Percentiles rank a stretch among this genome's conserved stretches.
These are phyloP conservation scores for Psilopogon haemacephalus DNA, from an alignment of 2,113 vertebrate genomes.

Conservation along the genomic window DNA sequence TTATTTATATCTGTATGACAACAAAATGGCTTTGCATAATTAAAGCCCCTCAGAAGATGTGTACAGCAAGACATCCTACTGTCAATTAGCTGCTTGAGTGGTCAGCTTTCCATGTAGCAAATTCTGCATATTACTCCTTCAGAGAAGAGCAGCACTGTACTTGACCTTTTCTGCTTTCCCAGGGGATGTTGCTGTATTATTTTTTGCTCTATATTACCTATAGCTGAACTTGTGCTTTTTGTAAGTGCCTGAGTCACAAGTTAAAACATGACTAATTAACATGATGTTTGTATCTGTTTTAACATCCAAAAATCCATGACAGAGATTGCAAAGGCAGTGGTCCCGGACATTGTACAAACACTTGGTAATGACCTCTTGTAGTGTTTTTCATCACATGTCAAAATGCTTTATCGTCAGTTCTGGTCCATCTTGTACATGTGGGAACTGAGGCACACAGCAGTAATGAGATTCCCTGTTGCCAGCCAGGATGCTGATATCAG, in stretches of 20 bases:
- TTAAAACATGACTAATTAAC: background rate
- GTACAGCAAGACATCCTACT: constrained; percentile 37
- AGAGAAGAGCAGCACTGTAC: background rate
- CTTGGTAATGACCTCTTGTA: background rate
- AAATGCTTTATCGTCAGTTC: background rate
- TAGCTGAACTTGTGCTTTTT: background rate
- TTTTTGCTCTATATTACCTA: background rate
- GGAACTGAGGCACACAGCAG: background rate
- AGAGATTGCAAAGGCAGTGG: background rate
- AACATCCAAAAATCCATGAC: background rate
- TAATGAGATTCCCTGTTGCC: background rate
- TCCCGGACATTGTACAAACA: background rate
- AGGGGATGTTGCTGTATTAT: background rate
- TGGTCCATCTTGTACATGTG: background rate
- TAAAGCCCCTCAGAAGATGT: constrained; percentile 45
- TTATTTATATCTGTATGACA: constrained; percentile 30
- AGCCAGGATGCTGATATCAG: background rate
- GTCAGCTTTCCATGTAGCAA: constrained; percentile 1
- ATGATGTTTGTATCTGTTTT: background rate
- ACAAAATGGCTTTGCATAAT: constrained; percentile 57
- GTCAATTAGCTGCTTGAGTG: constrained; percentile 56
- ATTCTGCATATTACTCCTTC: background rate
- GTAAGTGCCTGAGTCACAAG: background rate
- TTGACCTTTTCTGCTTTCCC: constrained; percentile 46
- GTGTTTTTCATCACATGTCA: background rate